These are phyloP conservation scores for Chaenocephalus aceratus DNA, from an alignment of 2,113 vertebrate species.

Conservation along the genomic window DNA sequence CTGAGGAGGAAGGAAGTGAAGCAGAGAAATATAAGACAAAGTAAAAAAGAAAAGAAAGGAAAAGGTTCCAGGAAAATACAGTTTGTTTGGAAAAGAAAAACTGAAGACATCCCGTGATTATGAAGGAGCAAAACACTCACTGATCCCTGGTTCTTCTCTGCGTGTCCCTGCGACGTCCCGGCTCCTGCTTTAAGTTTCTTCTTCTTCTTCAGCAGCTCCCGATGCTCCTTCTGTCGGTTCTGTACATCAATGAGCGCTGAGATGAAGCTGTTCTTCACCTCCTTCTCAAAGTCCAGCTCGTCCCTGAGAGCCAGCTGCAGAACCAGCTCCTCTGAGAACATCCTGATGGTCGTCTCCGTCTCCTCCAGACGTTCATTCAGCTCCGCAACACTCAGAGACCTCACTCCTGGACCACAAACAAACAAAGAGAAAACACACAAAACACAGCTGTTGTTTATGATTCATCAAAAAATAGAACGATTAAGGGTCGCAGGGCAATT, in stretches of 20 bases:
- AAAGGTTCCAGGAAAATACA: background rate
- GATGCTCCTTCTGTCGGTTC: constrained; percentile 95
- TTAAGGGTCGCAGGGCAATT: background rate
- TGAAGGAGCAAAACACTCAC: constrained; percentile 60
- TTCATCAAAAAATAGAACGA: background rate
- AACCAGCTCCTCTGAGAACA: constrained; percentile 94
- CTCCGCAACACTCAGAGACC: constrained; percentile 82
- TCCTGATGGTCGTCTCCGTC: constrained; percentile 88
- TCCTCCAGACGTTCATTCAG: constrained; percentile 91
- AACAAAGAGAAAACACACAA: background rate
- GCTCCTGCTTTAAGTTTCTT: constrained; percentile 89
- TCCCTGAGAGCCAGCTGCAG: constrained; percentile 94
- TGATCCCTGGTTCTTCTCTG: constrained; percentile 84
- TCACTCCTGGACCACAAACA: constrained; percentile 56
- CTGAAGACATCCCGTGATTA: background rate
- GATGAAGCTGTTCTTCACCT: constrained; percentile 99
- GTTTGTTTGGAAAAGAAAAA: background rate
- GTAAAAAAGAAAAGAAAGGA: background rate
- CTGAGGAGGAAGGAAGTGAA: constrained; percentile 79
- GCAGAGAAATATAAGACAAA: constrained; percentile 48
- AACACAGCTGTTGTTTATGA: background rate
- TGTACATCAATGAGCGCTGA: constrained; percentile 96
- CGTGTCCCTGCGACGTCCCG: constrained; percentile 84
- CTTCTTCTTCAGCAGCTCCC: constrained; percentile 93
- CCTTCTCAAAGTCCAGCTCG: constrained; percentile 97